A percentile compares a stretch with the other conserved stretches of the same genome.
phyloP scores from a whole-genome alignment of 2,113 vertebrate species.

The Craseonycteris thonglongyai region DNA sequence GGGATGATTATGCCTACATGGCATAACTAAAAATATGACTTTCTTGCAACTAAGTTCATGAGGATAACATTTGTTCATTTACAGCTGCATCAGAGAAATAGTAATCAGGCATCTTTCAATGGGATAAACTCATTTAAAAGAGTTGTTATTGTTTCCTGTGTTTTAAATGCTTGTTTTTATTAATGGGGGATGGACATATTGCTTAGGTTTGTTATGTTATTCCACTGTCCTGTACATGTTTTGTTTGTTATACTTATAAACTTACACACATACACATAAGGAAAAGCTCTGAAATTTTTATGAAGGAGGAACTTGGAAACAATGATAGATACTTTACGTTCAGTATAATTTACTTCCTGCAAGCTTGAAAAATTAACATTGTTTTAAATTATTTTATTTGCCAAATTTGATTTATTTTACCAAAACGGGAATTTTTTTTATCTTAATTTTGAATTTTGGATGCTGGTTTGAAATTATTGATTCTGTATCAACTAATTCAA shows the following conservation, averaged over 20 bases:
- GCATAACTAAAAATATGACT: background rate
- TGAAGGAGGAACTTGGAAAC: background rate
- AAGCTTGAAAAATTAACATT: background rate
- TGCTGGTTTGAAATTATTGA: background rate
- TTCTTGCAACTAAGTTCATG: background rate
- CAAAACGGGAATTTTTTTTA: background rate
- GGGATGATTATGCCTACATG: background rate
- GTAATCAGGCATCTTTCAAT: background rate
- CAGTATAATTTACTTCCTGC: background rate
- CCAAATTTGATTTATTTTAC: background rate
- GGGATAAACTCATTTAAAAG: background rate
- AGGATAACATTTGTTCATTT: background rate
- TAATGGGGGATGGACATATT: background rate
- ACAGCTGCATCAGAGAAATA: background rate
- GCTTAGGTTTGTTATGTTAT: background rate
- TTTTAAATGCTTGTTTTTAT: constrained; percentile 14
- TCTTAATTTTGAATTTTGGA: background rate
- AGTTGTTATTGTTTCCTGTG: background rate
- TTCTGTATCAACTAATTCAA: background rate
- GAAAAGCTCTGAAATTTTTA: background rate
- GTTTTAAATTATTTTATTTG: background rate
- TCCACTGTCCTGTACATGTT: background rate
- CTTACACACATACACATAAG: background rate
- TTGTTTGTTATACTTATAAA: background rate
- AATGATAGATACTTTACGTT: background rate